These are phyloP conservation scores for Tadarida brasiliensis DNA, from an alignment of 2,797 vertebrate species.

Conservation along the genomic window DNA sequence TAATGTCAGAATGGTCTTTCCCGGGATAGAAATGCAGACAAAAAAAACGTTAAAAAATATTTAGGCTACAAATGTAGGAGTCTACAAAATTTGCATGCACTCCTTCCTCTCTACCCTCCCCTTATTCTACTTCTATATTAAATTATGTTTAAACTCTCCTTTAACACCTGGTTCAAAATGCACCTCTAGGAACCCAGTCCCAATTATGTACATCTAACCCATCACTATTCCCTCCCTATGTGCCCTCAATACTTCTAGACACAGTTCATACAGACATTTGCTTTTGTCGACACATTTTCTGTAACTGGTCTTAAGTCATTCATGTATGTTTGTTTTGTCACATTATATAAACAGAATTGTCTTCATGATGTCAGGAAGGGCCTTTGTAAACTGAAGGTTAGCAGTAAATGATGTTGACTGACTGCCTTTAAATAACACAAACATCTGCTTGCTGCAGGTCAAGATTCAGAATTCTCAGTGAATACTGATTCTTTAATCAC, in stretches of 20 bases:
- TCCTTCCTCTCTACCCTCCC: not conserved
- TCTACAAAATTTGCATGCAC: conserved; percentile 11
- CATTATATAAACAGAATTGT: conserved; percentile 57
- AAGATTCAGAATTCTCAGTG: conserved; percentile 35
- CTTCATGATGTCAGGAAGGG: conserved; percentile 47
- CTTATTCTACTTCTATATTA: conserved; percentile 46
- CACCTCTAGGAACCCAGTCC: not conserved
- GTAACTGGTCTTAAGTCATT: conserved; percentile 39
- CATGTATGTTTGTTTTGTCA: conserved; percentile 62
- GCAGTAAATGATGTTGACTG: conserved; percentile 67
- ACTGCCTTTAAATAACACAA: conserved; percentile 61
- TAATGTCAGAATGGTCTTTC: conserved; percentile 24
- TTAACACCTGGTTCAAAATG: conserved; percentile 50
- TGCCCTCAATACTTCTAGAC: not conserved
- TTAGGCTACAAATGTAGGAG: not conserved
- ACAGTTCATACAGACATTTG: conserved; percentile 54
- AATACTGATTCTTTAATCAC: conserved; percentile 52
- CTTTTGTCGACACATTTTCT: conserved; percentile 56
- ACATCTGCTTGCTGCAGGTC: conserved; percentile 59
- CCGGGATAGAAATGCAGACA: conserved; percentile 9
- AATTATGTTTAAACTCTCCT: not conserved
- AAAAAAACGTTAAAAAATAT: conserved; percentile 9
- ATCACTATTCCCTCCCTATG: not conserved
- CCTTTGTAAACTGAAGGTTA: conserved; percentile 69
- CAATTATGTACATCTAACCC: not conserved